Evolutionary conservation across 2,888 invertebrate genomes (phyloP).

Genomic region (Watsonalla binaria): DNA sequence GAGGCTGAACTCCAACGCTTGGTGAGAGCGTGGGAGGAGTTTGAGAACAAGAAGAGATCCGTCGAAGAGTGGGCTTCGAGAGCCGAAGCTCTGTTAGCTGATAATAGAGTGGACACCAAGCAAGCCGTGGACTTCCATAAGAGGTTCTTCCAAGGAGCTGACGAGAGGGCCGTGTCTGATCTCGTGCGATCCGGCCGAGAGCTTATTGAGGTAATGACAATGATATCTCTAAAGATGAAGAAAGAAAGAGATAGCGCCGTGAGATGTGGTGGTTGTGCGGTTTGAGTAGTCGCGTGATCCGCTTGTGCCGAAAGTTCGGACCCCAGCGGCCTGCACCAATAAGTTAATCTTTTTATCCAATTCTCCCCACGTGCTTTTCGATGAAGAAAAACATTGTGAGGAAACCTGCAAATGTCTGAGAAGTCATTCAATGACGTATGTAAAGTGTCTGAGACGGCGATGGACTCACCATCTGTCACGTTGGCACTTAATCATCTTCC

Average conservation of each 20-base stretch:
- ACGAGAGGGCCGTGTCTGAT: constrained; percentile 90
- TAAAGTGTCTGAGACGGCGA: too few species aligned
- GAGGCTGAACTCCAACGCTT: constrained; percentile 89
- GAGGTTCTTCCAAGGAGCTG: constrained; percentile 91
- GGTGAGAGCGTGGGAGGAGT: constrained; percentile 90
- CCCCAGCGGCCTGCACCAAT: neutral
- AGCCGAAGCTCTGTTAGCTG: constrained; percentile 89
- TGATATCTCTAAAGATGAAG: neutral
- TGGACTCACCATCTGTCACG: too few species aligned
- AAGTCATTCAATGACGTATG: too few species aligned
- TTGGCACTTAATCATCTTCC: too few species aligned
- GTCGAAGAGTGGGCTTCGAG: constrained; percentile 93
- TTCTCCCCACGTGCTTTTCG: too few species aligned
- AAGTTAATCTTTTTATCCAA: too few species aligned
- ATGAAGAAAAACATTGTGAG: too few species aligned
- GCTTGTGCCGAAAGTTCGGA: too few species aligned
- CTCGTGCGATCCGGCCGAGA: constrained; percentile 88
- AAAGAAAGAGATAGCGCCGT: neutral
- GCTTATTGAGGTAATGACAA: constrained; percentile 75
- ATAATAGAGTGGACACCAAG: constrained; percentile 88
- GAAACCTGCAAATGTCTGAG: too few species aligned
- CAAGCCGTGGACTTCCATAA: constrained; percentile 91
- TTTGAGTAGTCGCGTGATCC: too few species aligned
- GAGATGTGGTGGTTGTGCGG: too few species aligned
- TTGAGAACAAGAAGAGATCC: constrained; percentile 86